phyloP scores from a whole-genome alignment of 2,888 invertebrate species.

The Mesodorylaimus sp. region DNA sequence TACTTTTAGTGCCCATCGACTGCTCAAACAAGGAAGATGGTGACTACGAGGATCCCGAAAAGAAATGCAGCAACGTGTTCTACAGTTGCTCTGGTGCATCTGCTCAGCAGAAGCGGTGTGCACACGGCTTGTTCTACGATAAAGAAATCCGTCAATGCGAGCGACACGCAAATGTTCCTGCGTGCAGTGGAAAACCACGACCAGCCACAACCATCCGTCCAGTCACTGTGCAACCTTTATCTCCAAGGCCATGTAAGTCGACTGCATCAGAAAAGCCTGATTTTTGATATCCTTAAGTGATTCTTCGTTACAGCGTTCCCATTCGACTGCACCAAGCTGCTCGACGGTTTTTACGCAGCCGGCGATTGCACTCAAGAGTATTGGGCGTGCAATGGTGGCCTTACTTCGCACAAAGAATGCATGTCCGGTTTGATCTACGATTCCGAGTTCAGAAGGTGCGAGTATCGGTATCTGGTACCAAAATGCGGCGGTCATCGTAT shows the following conservation, averaged over 20 bases:
- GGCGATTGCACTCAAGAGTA: background rate
- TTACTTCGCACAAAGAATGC: background rate
- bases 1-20: conserved; percentile 4
- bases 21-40: background rate
- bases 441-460: background rate
- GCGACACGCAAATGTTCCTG: background rate
- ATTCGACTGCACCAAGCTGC: no score
- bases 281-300: no score
- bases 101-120: background rate
- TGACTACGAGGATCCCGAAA: background rate
- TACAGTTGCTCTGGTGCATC: conserved; percentile 1
- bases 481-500: background rate
- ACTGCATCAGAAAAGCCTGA: no score
- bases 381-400: background rate
- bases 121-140: background rate
- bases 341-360: no score
- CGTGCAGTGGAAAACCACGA: background rate
- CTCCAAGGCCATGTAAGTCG: no score
- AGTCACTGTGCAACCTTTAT: no score
- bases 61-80: background rate
- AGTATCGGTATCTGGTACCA: background rate
- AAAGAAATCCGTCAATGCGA: background rate
- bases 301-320: no score
- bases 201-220: no score
- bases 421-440: background rate